These are phyloP conservation scores for Bursaphelenchus okinawaensis DNA, from an alignment of 2,888 invertebrate genomes.

Conservation along the genomic window DNA sequence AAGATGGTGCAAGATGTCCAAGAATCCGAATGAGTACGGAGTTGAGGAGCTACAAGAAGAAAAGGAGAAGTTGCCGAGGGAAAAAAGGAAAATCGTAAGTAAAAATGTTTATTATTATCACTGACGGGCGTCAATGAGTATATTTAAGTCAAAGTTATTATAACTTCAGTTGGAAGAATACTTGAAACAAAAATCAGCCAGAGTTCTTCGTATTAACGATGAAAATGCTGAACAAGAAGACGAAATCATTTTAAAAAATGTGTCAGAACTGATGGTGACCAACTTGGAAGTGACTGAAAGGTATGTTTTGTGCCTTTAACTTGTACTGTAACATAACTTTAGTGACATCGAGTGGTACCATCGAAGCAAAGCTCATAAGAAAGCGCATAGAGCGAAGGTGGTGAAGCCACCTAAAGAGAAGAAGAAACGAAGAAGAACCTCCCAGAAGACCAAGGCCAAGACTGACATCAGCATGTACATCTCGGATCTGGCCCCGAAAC, in stretches of 20 bases:
- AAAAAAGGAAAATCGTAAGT: slow-evolving; percentile 14
- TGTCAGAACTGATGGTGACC: background rate
- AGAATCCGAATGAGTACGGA: slow-evolving; percentile 31
- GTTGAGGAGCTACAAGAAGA: slow-evolving; percentile 20
- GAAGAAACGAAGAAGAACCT: slow-evolving; percentile 1
- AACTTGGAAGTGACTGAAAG: background rate
- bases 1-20: slow-evolving; percentile 18
- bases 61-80: slow-evolving; percentile 12
- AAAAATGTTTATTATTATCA: background rate
- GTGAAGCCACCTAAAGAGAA: background rate
- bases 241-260: background rate
- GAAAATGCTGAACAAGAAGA: background rate
- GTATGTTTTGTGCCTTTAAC: background rate
- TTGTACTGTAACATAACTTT: background rate
- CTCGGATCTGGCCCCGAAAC: background rate
- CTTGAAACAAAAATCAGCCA: background rate
- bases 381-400: background rate
- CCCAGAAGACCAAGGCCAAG: background rate
- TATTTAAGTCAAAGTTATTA: too few relatives aligned
- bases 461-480: slow-evolving; percentile 1
- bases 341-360: slow-evolving; percentile 12
- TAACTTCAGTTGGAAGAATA: slow-evolving; percentile 1
- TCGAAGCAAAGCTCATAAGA: slow-evolving; percentile 2
- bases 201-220: background rate
- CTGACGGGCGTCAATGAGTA: too few relatives aligned